A percentile compares a stretch with the other conserved stretches of the same genome.
Evolutionary conservation across 2,113 vertebrate genomes (phyloP).

Genomic region (Rhinopomastus cyanomelas): DNA sequence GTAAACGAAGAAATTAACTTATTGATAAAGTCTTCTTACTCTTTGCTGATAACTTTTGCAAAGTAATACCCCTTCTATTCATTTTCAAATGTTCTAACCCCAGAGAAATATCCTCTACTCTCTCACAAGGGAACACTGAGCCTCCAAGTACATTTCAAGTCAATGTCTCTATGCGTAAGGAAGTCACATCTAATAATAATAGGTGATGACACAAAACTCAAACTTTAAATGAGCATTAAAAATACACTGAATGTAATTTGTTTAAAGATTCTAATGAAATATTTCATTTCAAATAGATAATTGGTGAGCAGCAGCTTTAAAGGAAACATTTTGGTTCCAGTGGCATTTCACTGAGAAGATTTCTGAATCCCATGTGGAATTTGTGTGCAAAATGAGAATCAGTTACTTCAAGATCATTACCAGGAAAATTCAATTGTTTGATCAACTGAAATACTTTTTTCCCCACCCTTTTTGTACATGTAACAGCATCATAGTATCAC

Average conservation of each 20-base stretch:
- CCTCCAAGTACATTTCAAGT: neutral
- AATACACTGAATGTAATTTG: neutral
- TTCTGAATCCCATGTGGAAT: neutral
- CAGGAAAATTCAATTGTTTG: neutral
- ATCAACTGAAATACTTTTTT: neutral
- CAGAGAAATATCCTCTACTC: neutral
- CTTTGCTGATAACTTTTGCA: neutral
- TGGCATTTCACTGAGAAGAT: neutral
- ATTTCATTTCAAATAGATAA: neutral
- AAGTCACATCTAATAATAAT: neutral
- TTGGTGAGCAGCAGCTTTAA: neutral
- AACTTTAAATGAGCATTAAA: neutral
- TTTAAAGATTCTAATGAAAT: neutral
- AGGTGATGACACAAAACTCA: neutral
- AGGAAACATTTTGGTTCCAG: neutral
- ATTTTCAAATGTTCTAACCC: neutral
- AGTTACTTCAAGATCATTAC: fast-evolving
- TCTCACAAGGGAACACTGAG: neutral
- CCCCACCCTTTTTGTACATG: neutral
- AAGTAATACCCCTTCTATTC: neutral
- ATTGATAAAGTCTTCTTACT: neutral
- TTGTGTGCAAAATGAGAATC: neutral
- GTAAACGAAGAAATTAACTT: neutral
- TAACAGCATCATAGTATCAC: too few species aligned
- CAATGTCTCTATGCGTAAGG: neutral